Conservation (phyloP, 1,140 invertebrate genomes). For the Hylaeus volcanicus region DNA sequence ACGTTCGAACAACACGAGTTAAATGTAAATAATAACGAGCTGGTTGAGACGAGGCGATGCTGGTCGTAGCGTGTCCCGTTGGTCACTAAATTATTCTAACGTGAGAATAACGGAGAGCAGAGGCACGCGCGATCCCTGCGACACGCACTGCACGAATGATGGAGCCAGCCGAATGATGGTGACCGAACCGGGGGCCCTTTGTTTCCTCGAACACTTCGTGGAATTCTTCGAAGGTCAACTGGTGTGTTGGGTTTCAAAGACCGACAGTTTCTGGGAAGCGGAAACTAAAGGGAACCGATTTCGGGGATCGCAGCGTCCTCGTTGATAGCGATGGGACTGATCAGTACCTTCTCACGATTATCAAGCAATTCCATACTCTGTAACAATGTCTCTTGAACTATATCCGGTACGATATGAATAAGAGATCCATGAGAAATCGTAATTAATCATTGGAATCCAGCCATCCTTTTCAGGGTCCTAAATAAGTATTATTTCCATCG, state of each 20-base stretch:
- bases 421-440: no score
- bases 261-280: conserved; percentile 46
- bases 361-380: no score
- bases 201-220: conserved; percentile 65
- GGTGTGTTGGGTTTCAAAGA: conserved; percentile 49
- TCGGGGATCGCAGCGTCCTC: conserved; percentile 2
- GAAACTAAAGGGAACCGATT: conserved; percentile 30
- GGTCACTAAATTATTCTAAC: conserved; percentile 13
- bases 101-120: conserved; percentile 35
- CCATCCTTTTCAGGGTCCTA: no score
- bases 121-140: conserved; percentile 33
- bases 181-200: conserved; percentile 51
- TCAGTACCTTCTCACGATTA: no score
- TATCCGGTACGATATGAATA: no score
- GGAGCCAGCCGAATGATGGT: conserved; percentile 33
- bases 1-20: no score
- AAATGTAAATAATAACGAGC: not conserved
- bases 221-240: conserved; percentile 65
- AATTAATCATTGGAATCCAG: no score
- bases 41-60: not conserved
- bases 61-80: not conserved
- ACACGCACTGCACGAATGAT: conserved; percentile 56
- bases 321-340: no score
- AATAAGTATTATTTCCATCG: no score
- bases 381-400: no score